phyloP scores from a whole-genome alignment of 2,888 invertebrate species.

The Apomyelois bistriatella region DNA sequence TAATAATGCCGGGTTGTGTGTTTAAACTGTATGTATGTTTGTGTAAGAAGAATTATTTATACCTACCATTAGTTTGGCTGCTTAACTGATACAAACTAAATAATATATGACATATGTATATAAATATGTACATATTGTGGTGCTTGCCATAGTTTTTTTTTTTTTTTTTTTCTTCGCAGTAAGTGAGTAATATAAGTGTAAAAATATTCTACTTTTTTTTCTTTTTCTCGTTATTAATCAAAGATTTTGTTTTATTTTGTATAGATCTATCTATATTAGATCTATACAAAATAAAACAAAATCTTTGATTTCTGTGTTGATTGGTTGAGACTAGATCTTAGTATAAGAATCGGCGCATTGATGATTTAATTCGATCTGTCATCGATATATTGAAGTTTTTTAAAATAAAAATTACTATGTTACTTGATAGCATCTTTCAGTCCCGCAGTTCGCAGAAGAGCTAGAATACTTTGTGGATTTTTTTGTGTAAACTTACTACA shows the following conservation, averaged over 20 bases:
- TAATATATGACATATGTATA: no score
- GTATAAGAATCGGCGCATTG: constrained; percentile 38
- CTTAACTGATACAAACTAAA: no score
- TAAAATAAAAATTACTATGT: neutral
- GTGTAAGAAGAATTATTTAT: no score
- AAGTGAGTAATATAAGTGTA: no score
- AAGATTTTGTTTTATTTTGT: no score
- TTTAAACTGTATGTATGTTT: no score
- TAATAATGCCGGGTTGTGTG: neutral
- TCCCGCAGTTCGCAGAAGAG: neutral
- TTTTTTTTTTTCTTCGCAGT: no score
- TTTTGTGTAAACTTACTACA: neutral
- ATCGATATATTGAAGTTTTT: constrained; percentile 13
- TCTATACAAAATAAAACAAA: constrained; percentile 23
- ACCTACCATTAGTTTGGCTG: no score
- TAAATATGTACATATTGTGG: no score
- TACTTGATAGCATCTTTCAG: neutral
- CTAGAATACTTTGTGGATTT: neutral
- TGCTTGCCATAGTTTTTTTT: no score
- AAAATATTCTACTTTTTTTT: no score
- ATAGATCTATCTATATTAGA: neutral
- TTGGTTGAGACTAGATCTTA: constrained; percentile 33
- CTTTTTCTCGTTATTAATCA: no score
- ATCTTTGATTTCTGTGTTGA: constrained; percentile 28
- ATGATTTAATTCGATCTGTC: constrained; percentile 39